These are phyloP conservation scores for Aphrocallistes beatrix DNA, from an alignment of 37 sponge, comb jelly and placozoan species.

Conservation along the genomic window DNA sequence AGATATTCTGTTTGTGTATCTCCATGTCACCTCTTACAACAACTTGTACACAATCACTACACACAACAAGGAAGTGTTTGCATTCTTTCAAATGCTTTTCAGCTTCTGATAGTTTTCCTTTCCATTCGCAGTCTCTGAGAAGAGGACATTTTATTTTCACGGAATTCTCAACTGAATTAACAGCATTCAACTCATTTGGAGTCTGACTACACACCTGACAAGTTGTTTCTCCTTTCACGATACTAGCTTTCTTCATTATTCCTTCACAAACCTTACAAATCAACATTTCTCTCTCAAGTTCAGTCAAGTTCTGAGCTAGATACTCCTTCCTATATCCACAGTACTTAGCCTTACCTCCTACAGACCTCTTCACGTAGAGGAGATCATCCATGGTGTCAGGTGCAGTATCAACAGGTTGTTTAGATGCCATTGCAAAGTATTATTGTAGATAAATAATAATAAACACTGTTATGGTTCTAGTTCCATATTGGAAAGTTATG, in stretches of 20 bases:
- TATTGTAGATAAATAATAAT: too few species aligned
- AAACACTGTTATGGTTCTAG: too few species aligned
- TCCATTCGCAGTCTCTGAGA: background rate
- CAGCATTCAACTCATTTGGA: background rate
- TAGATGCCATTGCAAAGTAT: constrained; percentile 10
- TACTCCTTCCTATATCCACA: constrained; percentile 4
- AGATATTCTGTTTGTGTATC: background rate
- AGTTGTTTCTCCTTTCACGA: background rate
- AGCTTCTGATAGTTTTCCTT: background rate
- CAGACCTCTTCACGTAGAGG: background rate
- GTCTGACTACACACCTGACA: background rate
- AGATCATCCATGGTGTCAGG: background rate
- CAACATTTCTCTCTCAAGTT: background rate
- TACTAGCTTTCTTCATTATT: background rate
- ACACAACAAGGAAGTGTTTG: background rate
- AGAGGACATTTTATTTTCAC: background rate
- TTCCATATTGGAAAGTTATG: too few species aligned
- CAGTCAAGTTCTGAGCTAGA: background rate
- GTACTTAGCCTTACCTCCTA: background rate
- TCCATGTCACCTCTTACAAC: background rate
- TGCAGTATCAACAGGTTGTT: background rate
- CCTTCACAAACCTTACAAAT: background rate
- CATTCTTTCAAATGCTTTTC: background rate
- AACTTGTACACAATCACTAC: background rate
- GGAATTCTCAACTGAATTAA: background rate